Evolutionary conservation across 2,888 invertebrate genomes (phyloP).

Genomic region (Drosophila nr. perissopoda): DNA sequence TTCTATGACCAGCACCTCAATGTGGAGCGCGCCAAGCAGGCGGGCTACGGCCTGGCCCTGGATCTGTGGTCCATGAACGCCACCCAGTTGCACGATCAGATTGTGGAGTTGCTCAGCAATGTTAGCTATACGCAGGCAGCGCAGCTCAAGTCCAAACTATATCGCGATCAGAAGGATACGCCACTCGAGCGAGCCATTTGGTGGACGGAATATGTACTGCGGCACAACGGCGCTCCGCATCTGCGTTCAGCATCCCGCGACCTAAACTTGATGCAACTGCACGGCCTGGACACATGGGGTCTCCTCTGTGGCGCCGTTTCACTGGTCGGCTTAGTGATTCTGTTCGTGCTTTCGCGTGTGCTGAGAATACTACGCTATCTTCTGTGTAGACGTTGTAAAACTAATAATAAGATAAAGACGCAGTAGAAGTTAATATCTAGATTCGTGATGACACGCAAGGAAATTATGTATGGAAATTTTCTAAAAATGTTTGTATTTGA

Average conservation of each 20-base stretch:
- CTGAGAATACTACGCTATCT: slow-evolving; percentile 18
- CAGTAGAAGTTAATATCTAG: slow-evolving; percentile 24
- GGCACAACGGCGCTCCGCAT: slow-evolving; percentile 83
- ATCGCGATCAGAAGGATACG: slow-evolving; percentile 78
- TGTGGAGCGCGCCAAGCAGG: slow-evolving; percentile 83
- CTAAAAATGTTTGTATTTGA: not conserved
- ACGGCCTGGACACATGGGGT: slow-evolving; percentile 75
- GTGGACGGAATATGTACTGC: slow-evolving; percentile 83
- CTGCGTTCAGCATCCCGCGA: slow-evolving; percentile 81
- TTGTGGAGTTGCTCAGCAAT: slow-evolving; percentile 67
- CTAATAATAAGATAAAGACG: slow-evolving; percentile 34
- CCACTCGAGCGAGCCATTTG: slow-evolving; percentile 81
- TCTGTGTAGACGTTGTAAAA: slow-evolving; percentile 5
- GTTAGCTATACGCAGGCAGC: slow-evolving; percentile 57
- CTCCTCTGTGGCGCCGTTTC: slow-evolving; percentile 35
- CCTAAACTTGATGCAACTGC: slow-evolving; percentile 71
- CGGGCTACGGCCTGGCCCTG: slow-evolving; percentile 84
- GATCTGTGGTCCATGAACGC: slow-evolving; percentile 80
- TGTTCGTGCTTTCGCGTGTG: slow-evolving; percentile 13
- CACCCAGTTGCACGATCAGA: slow-evolving; percentile 63
- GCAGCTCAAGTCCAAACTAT: slow-evolving; percentile 66
- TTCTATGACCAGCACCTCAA: slow-evolving; percentile 86
- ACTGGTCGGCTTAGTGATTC: slow-evolving; percentile 3
- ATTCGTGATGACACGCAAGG: too few relatives aligned
- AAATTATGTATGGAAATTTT: not conserved